Evolutionary conservation across 1,140 invertebrate species (phyloP), one percentile per base, ranked within the genome.

Genomic region (Heliothis virescens): DNA sequence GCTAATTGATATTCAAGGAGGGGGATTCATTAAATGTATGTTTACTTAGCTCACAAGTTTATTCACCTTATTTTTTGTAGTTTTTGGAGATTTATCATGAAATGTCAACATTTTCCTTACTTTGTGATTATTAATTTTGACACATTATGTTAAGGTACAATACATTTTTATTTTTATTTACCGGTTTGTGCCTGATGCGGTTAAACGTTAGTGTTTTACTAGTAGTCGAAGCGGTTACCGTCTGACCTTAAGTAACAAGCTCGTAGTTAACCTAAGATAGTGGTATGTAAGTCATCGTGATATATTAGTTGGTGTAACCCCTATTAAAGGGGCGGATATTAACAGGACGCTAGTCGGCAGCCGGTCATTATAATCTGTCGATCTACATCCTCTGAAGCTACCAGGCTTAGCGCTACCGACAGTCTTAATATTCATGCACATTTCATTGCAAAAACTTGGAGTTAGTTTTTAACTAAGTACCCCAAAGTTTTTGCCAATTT

Each of bases 321-420:
- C 69, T 53, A 72, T 72, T 72, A 72, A 72, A 72, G 69, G 50
- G 69, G 50, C 69, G 69, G 69, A 72, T 72, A 72, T 72, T 72
- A 72, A 72, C 50, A 72, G 50, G 69, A 29, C 26, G 69, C 69
- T 50, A 18, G 21, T 26, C 18, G 69, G 69, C 69, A 52, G 50
- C 50, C 50, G 52, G 67, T 71, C 69, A 72, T 72, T 72, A 57
- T 72, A 72, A 55, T 55, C 50, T 41, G 52, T 55, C 69, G 48
- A 72, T 72, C 69, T 72, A 72, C 69, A 72, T 72, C 69, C 69
- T 72, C 62, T 34, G 29, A 16, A 15, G 52, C 69, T 55, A 55
- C 50, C 50, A 52, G 15, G 21, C 69, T 72, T 55, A 16, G 47
- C 26, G 69, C 21, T 60, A 60, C 57, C 29, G 57, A 60, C 26